These are phyloP conservation scores for Porites lutea DNA, from an alignment of 64 coral and sea anemone genomes.

Conservation along the genomic window DNA sequence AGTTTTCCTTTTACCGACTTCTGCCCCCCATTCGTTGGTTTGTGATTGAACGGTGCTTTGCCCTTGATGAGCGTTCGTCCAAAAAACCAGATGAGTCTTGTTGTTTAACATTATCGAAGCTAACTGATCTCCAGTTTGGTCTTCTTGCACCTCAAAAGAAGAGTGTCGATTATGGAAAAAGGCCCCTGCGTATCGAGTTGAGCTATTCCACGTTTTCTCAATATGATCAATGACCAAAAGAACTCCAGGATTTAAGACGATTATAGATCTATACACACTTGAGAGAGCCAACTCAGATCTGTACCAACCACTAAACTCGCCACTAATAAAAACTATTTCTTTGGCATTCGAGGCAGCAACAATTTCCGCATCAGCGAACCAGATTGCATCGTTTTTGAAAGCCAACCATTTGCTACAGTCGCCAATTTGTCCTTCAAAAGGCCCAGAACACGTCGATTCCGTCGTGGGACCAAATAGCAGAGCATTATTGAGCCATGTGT, in stretches of 20 bases:
- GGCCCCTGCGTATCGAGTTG: constrained; percentile 10
- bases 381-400: neutral
- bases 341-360: neutral
- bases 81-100: neutral
- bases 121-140: neutral
- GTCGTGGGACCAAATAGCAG: constrained; percentile 42
- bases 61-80: neutral
- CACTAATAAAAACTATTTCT: constrained; percentile 16
- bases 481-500: constrained; percentile 74
- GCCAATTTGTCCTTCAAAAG: constrained; percentile 36
- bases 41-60: neutral
- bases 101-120: constrained; percentile 8
- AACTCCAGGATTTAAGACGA: constrained; percentile 13
- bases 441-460: neutral
- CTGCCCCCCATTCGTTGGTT: neutral
- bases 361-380: constrained; percentile 32
- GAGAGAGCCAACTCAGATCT: neutral
- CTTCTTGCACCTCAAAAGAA: constrained; percentile 28
- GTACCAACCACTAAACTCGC: constrained; percentile 56
- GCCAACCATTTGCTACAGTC: constrained; percentile 25
- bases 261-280: constrained; percentile 31
- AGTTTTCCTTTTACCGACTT: constrained; percentile 23
- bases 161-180: constrained; percentile 67
- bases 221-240: constrained; percentile 46
- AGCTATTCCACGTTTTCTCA: neutral